Conservation (phyloP, 2,888 invertebrate species). For the Ariolimax columbianus region DNA sequence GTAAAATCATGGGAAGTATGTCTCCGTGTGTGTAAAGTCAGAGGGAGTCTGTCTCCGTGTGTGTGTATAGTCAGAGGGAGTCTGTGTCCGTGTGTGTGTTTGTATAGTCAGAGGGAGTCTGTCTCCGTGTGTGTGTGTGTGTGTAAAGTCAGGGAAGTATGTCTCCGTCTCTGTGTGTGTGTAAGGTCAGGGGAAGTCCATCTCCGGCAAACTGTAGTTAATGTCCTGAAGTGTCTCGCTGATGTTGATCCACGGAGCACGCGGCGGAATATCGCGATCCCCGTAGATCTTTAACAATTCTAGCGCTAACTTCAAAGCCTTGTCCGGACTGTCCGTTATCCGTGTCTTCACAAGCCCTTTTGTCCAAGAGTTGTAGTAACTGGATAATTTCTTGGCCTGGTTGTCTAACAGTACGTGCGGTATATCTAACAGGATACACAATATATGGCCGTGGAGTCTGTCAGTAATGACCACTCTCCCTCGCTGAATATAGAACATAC, state of each 20-base stretch:
- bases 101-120: too few species aligned
- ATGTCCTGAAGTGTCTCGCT: not conserved
- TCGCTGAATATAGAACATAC: conserved; percentile 50
- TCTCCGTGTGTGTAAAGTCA: too few species aligned
- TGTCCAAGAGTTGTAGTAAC: conserved; percentile 56
- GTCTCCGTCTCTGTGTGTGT: too few species aligned
- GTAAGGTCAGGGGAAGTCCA: not conserved
- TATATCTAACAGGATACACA: conserved; percentile 54
- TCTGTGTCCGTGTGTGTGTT: too few species aligned
- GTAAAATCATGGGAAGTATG: too few species aligned
- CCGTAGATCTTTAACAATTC: conserved; percentile 48
- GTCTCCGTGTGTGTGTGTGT: too few species aligned
- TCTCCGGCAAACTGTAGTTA: not conserved
- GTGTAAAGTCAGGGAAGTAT: too few species aligned
- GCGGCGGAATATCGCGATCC: conserved; percentile 25
- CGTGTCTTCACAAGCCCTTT: conserved; percentile 50
- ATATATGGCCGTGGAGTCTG: conserved; percentile 58
- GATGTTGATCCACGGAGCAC: conserved; percentile 18
- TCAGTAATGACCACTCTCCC: conserved; percentile 59
- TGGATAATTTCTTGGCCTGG: conserved; percentile 51
- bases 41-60: too few species aligned
- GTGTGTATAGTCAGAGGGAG: too few species aligned
- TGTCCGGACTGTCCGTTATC: conserved; percentile 45
- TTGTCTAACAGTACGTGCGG: conserved; percentile 60
- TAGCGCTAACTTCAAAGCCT: conserved; percentile 51